phyloP scores from a whole-genome alignment of 2,113 vertebrate species.

The Pristiophorus japonicus region DNA sequence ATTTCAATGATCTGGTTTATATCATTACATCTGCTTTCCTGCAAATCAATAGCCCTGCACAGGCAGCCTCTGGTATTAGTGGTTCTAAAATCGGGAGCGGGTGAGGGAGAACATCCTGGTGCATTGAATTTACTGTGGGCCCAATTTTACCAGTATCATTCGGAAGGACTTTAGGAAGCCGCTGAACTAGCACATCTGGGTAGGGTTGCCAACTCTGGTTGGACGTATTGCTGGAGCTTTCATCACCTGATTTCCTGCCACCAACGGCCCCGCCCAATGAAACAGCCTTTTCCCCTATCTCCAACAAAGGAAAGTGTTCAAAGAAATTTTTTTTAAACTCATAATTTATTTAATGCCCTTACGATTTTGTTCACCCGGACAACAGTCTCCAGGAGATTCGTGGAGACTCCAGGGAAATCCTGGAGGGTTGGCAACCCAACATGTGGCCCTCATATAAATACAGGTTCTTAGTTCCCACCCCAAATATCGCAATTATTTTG shows the following conservation, averaged over 20 bases:
- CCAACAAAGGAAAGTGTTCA: background rate
- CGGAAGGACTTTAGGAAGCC: background rate
- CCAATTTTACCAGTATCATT: background rate
- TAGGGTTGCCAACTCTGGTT: background rate
- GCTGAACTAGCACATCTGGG: background rate
- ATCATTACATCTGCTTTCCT: background rate
- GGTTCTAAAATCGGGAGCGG: too few relatives aligned
- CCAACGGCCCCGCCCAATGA: too few relatives aligned
- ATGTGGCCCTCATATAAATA: background rate
- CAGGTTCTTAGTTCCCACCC: background rate
- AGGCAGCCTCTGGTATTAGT: background rate
- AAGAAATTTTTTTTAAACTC: background rate
- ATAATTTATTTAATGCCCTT: background rate
- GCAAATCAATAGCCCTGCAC: background rate
- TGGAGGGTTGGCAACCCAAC: background rate
- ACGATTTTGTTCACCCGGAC: background rate
- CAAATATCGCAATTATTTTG: background rate
- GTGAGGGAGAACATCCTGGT: background rate
- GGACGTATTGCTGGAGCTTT: too few relatives aligned
- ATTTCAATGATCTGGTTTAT: background rate
- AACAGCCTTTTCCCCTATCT: background rate
- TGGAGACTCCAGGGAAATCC: background rate
- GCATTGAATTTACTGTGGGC: background rate
- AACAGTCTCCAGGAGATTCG: background rate
- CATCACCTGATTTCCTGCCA: too few relatives aligned